These are phyloP conservation scores for Parasteatoda tepidariorum DNA, from an alignment of 1,140 invertebrate species.

Conservation along the genomic window DNA sequence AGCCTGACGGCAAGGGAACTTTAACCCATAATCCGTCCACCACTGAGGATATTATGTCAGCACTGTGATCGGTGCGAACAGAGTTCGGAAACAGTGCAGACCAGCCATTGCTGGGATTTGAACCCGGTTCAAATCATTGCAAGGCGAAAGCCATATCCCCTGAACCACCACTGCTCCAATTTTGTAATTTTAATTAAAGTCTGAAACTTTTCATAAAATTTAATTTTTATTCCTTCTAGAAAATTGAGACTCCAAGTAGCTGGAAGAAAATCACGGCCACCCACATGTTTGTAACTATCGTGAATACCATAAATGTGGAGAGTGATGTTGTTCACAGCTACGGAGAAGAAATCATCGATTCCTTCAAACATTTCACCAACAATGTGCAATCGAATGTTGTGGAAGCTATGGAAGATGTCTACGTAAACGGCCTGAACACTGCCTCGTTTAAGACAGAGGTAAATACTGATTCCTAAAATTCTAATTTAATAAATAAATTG, in stretches of 20 bases:
- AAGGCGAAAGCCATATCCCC: too few relatives aligned
- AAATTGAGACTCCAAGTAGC: background rate
- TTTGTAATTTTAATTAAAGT: background rate
- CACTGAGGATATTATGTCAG: too few relatives aligned
- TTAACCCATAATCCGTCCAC: too few relatives aligned
- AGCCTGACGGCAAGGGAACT: too few relatives aligned
- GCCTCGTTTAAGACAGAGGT: background rate
- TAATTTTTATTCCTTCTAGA: background rate
- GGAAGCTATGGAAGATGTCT: background rate
- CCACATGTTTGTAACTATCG: background rate
- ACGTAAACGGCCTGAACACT: conserved; percentile 10
- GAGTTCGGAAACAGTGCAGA: too few relatives aligned
- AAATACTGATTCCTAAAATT: background rate
- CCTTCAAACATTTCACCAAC: background rate
- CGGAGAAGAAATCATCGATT: conserved; percentile 20
- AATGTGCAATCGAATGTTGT: background rate
- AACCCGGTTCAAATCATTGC: too few relatives aligned
- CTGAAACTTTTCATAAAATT: background rate
- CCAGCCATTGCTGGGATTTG: too few relatives aligned
- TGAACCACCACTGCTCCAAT: too few relatives aligned
- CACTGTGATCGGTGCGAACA: too few relatives aligned
- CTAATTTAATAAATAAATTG: too few relatives aligned
- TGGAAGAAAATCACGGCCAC: background rate
- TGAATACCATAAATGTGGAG: background rate
- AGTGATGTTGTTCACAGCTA: conserved; percentile 12